Evolutionary conservation across 2,113 vertebrate genomes (phyloP), one percentile per base, ranked within the genome.

Genomic region (Nothobranchius kuhntae): DNA sequence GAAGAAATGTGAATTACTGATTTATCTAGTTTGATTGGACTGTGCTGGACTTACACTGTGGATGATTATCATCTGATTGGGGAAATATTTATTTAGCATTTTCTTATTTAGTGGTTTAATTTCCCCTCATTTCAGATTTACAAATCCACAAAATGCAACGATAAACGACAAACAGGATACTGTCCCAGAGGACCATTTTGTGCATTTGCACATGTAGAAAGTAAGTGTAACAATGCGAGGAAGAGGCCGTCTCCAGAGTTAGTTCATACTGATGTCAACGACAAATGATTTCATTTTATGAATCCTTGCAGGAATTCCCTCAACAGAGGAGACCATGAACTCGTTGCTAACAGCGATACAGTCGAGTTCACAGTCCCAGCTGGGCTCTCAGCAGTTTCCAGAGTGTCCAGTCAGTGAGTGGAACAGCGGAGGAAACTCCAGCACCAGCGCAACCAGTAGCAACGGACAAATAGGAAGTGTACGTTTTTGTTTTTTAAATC

Each of bases 81-180:
- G 9, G 13, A 10, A 10, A 15, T 30, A 1, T 60, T 47, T 9
- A 14, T 60, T 30, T 47, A 46, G 26, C 24, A 6, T 68, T 15
- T 35, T 0, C 45, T 44, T 66, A 14, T 1, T 5, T 53, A 38
- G 6, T 66, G 5, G 6, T 58, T 62, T 61, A 9, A 11, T 56
- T 60, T 75, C 47, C 61, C 9, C 77, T 70, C 61, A 62, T 67
- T 55, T 47, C 68, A 97, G 96, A 96, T 98, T 81, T 98, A 98
- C 90, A 98, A 96, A 77, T 97, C 96, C 14, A 96, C 95, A 47
- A 96, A 95, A 89, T 98, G 96, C 91, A 96, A 96, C 44, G 96
- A 98, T 68, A 96, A 96, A 93, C 92, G 94, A 38, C 96, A 98
- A 69, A 96, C 95, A 13, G 95, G 95, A 62, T 94, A 94, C 78